Evolutionary conservation across 2,888 invertebrate genomes (phyloP).

Genomic region (Cosmia trapezina): DNA sequence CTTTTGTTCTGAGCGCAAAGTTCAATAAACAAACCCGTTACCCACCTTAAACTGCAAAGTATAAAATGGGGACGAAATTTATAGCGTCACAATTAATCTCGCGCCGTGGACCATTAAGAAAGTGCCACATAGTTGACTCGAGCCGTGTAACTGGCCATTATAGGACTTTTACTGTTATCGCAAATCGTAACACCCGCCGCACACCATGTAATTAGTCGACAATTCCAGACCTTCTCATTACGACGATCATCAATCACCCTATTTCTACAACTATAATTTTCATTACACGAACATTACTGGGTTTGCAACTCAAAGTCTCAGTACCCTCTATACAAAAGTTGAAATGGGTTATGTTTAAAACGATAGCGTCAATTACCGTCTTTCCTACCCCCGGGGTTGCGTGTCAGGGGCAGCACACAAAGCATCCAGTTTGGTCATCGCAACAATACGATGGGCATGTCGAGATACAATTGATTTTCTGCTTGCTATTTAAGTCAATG

Average conservation of each 20-base stretch:
- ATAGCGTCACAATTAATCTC: conserved; percentile 78
- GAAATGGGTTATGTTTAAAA: conserved; percentile 62
- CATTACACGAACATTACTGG: conserved; percentile 56
- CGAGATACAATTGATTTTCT: conserved; percentile 81
- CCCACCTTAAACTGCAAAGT: conserved; percentile 50
- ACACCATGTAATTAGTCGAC: conserved; percentile 85
- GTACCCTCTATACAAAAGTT: conserved; percentile 23
- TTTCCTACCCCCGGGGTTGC: conserved; percentile 68
- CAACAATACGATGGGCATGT: conserved; percentile 80
- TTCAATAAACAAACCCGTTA: conserved; percentile 69
- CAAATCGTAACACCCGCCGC: conserved; percentile 83
- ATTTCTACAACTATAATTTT: conserved; percentile 18
- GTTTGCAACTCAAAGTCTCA: conserved; percentile 6
- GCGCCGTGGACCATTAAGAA: conserved; percentile 78
- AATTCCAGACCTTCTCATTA: conserved; percentile 76
- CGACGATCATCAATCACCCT: conserved; percentile 52
- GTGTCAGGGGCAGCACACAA: conserved; percentile 77
- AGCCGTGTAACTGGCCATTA: conserved; percentile 82
- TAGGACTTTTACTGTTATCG: conserved; percentile 88
- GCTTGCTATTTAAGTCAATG: conserved; percentile 72
- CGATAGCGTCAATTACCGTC: conserved; percentile 21
- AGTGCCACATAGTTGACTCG: conserved; percentile 84
- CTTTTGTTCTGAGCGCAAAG: conserved; percentile 20
- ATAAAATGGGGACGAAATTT: conserved; percentile 71
- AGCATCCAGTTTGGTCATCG: conserved; percentile 76